phyloP scores from a whole-genome alignment of 2,888 invertebrate genomes.

The Phyto melanocephala region DNA sequence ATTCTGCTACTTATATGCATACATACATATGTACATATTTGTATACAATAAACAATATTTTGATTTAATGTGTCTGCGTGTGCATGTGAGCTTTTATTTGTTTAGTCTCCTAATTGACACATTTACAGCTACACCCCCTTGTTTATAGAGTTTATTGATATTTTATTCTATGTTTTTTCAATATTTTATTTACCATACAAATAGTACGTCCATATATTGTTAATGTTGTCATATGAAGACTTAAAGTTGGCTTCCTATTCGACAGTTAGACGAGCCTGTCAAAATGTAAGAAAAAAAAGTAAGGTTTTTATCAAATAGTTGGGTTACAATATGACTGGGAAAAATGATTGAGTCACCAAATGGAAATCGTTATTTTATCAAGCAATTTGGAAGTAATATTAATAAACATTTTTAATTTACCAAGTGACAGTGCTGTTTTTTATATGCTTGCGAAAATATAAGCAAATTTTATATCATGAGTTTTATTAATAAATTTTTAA shows the following conservation, averaged over 20 bases:
- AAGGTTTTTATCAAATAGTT: slow-evolving; percentile 22
- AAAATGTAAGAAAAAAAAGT: slow-evolving; percentile 34
- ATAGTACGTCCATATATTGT: neutral
- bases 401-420: no score
- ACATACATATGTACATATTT: no score
- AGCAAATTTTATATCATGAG: no score
- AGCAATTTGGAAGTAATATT: no score
- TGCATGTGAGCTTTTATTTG: neutral
- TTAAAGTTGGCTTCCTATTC: slow-evolving; percentile 34
- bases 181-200: slow-evolving; percentile 18
- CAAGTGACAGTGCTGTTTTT: no score
- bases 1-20: no score
- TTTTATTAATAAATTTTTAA: no score
- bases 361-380: no score
- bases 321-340: no score
- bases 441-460: no score
- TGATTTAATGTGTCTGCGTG: neutral
- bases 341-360: no score
- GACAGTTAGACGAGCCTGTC: slow-evolving; percentile 5
- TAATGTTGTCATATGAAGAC: slow-evolving; percentile 14
- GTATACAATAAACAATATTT: neutral
- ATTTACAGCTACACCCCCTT: slow-evolving; percentile 34
- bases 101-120: slow-evolving; percentile 36
- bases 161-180: neutral
- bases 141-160: neutral